A percentile compares a stretch with the other conserved stretches of the same genome.
Evolutionary conservation across 2,888 invertebrate genomes (phyloP).

Genomic region (Dolomedes plantarius): DNA sequence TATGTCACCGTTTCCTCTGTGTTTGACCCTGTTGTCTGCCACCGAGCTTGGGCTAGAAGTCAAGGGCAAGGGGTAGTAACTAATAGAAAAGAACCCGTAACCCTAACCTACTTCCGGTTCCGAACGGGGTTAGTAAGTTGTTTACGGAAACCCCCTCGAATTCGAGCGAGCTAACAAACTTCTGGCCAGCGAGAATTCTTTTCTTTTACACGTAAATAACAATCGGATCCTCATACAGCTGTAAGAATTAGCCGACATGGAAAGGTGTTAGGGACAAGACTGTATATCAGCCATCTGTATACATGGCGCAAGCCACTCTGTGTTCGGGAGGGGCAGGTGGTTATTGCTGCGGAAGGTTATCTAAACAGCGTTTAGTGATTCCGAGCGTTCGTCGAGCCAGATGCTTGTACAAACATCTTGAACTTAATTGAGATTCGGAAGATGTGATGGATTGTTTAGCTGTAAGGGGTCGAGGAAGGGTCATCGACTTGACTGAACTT

Average conservation of each 20-base stretch:
- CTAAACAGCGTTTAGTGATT: neutral
- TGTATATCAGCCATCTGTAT: neutral
- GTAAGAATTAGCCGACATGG: neutral
- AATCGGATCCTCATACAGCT: slow-evolving; percentile 2
- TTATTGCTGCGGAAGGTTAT: neutral
- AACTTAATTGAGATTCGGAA: slow-evolving; percentile 15
- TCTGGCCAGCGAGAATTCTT: neutral
- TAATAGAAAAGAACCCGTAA: neutral
- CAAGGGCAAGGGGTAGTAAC: slow-evolving; percentile 13
- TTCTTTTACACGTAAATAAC: neutral
- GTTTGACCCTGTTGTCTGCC: slow-evolving; percentile 4
- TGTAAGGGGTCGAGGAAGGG: neutral
- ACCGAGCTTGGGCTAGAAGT: neutral
- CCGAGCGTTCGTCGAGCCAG: neutral
- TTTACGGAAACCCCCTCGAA: slow-evolving; percentile 37
- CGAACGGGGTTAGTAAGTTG: slow-evolving; percentile 57
- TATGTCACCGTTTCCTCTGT: slow-evolving; percentile 7
- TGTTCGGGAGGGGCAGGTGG: neutral
- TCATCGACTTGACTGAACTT: neutral
- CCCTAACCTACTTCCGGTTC: slow-evolving; percentile 36
- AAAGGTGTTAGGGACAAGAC: neutral
- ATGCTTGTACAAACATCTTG: slow-evolving; percentile 12
- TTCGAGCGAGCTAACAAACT: slow-evolving; percentile 1
- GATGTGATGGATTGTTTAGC: neutral
- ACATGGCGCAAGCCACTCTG: neutral